Evolutionary conservation across 2,113 vertebrate genomes (phyloP).

Genomic region (Pollachius pollachius): DNA sequence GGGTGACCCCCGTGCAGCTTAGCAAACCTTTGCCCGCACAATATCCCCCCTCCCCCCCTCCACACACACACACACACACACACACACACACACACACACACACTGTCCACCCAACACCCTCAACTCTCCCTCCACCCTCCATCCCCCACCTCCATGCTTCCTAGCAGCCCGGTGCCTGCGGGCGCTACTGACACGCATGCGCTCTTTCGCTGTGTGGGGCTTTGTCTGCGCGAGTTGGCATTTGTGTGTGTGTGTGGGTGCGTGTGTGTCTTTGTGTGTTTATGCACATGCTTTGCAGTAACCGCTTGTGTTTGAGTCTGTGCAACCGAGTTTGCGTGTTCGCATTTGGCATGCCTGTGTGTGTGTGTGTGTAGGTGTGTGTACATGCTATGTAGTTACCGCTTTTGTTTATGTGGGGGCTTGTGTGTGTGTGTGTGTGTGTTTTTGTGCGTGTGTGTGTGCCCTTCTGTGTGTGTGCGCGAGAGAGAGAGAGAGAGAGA

Average conservation of each 20-base stretch:
- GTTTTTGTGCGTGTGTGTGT: conserved; percentile 20
- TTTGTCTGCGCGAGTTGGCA: conserved; percentile 58
- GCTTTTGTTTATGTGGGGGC: background rate
- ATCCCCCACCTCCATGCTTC: conserved; percentile 47
- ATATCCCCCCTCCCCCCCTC: conserved; percentile 21
- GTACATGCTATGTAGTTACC: background rate
- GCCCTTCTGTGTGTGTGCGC: background rate
- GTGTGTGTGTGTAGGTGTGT: conserved; percentile 63
- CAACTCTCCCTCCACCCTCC: conserved; percentile 24
- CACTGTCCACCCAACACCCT: conserved; percentile 18
- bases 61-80: conserved; percentile 23
- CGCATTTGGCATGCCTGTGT: conserved; percentile 30
- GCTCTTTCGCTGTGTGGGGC: conserved; percentile 60
- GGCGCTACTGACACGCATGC: conserved; percentile 67
- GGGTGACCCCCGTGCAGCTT: conserved; percentile 62
- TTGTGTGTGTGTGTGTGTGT: conserved; percentile 22
- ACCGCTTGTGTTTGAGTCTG: conserved; percentile 2
- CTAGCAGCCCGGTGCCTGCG: conserved; percentile 57
- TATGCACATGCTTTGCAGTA: background rate
- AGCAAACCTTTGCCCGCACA: conserved; percentile 50
- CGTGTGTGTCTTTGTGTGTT: background rate
- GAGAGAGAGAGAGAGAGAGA: conserved; percentile 2
- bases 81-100: conserved; percentile 41
- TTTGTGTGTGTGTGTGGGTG: background rate
- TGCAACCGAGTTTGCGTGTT: conserved; percentile 6